phyloP scores from a whole-genome alignment of 2,113 vertebrate genomes.

The Athene noctua region DNA sequence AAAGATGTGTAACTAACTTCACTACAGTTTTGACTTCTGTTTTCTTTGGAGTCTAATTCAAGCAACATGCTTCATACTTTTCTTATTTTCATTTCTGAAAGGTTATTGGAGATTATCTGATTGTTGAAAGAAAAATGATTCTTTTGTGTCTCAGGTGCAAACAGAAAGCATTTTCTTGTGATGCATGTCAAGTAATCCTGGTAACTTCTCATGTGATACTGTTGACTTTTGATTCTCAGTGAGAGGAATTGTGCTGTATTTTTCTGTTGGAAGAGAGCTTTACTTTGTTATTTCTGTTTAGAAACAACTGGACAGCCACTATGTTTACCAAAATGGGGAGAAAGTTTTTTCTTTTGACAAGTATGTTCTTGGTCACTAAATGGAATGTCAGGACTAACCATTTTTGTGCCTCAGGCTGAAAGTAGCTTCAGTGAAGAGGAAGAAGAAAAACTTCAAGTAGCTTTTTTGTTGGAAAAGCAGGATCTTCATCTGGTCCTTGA shows the following conservation, averaged over 20 bases:
- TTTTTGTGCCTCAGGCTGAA: conserved; percentile 79
- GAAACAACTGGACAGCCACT: background rate
- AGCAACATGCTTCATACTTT: background rate
- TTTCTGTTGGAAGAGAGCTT: background rate
- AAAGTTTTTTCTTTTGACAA: background rate
- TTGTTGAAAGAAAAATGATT: background rate
- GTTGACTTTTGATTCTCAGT: background rate
- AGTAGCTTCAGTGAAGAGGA: conserved; percentile 92
- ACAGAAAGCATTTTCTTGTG: background rate
- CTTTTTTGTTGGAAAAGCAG: conserved; percentile 88
- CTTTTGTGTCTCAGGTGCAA: background rate
- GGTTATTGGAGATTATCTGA: background rate
- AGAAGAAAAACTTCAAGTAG: conserved; percentile 89
- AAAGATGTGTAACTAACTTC: background rate
- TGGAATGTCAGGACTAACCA: background rate
- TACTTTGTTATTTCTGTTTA: background rate
- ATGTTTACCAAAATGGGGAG: background rate
- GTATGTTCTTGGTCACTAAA: background rate
- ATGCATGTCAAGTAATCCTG: background rate
- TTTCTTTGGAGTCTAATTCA: background rate
- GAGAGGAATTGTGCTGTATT: background rate
- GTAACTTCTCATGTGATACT: background rate
- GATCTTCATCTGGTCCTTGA: conserved; percentile 90
- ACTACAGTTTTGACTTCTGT: background rate
- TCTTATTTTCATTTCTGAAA: background rate